Percentiles rank a stretch among this genome's conserved stretches.
Conservation (phyloP, 2,888 invertebrate species). For the Acrobasis suavella region DNA sequence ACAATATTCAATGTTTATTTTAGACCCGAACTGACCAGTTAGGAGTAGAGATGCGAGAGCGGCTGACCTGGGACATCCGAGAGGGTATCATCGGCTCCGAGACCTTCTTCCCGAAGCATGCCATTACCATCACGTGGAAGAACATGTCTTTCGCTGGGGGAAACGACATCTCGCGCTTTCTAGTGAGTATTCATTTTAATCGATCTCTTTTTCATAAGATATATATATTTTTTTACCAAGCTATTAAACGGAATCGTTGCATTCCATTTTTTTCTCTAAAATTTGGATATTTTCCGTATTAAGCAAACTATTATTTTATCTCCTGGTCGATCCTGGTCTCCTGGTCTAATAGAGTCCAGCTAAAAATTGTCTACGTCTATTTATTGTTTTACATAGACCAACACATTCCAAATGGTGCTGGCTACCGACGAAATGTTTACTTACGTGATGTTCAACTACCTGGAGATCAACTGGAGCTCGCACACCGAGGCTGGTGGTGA, state of each 20-base stretch:
- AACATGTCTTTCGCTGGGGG: constrained; percentile 97
- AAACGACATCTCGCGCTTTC: constrained; percentile 88
- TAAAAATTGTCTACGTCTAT: no score
- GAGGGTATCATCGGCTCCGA: constrained; percentile 95
- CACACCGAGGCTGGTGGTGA: constrained; percentile 96
- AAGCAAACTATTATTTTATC: no score
- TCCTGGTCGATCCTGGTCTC: no score
- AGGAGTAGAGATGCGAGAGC: constrained; percentile 92
- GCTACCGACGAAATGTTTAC: constrained; percentile 97
- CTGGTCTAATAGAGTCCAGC: no score
- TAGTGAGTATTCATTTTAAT: constrained; percentile 78
- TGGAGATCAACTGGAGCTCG: constrained; percentile 93
- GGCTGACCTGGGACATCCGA: constrained; percentile 93
- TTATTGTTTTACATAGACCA: constrained; percentile 84
- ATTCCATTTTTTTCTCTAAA: no score
- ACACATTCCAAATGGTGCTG: constrained; percentile 97
- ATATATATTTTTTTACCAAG: no score
- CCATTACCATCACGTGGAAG: constrained; percentile 96
- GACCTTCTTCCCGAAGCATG: constrained; percentile 95
- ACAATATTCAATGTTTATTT: constrained; percentile 5
- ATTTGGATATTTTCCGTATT: no score
- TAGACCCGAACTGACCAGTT: constrained; percentile 89
- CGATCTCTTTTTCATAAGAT: no score
- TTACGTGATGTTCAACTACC: constrained; percentile 97
- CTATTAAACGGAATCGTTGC: no score